A percentile compares a stretch with the other conserved stretches of the same genome.
These are phyloP conservation scores for Nautilus pompilius DNA, from an alignment of 1,140 invertebrate species.

Conservation along the genomic window DNA sequence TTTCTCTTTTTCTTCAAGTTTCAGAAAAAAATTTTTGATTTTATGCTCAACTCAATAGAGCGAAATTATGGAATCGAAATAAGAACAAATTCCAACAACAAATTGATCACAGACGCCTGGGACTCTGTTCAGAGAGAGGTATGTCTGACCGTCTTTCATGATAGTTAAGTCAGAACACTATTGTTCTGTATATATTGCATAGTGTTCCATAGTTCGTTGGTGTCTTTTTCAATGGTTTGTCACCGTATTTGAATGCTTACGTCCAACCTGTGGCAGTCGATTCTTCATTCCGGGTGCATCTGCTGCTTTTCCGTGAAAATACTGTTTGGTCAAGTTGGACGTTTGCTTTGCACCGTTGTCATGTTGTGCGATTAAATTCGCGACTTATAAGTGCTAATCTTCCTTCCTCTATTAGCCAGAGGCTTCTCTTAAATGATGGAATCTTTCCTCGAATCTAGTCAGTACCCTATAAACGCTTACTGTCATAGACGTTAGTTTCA, in stretches of 20 bases:
- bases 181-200: background rate
- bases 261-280: no score
- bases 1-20: conserved; percentile 24
- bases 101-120: conserved; percentile 45
- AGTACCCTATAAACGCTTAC: no score
- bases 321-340: background rate
- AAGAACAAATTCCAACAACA: conserved; percentile 33
- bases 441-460: no score
- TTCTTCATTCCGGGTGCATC: background rate
- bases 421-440: no score
- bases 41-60: conserved; percentile 26
- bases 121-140: conserved; percentile 49
- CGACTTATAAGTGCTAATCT: no score
- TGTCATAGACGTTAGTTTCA: no score
- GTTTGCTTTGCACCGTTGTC: no score
- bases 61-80: conserved; percentile 36
- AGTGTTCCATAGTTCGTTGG: background rate
- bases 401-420: no score
- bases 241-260: background rate
- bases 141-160: background rate
- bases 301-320: no score
- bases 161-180: background rate
- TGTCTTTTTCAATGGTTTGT: background rate
- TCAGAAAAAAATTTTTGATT: conserved; percentile 19
- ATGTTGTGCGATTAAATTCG: no score